These are phyloP conservation scores for Amphipyra berbera DNA, from an alignment of 2,888 invertebrate species.

Conservation along the genomic window DNA sequence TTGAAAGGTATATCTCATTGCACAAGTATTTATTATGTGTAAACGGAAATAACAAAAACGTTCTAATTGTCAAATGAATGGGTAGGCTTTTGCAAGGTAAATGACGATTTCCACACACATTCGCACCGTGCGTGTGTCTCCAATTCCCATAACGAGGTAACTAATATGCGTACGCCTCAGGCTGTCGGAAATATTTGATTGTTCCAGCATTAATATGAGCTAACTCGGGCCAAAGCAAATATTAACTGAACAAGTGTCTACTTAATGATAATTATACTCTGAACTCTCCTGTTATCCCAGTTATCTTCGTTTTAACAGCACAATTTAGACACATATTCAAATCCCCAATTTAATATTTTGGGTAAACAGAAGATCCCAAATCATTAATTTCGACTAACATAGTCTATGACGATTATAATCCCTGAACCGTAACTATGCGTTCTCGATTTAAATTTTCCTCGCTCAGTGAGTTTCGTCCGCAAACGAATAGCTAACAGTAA, in stretches of 20 bases:
- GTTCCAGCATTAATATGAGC: conserved; percentile 22
- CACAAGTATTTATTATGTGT: conserved; percentile 79
- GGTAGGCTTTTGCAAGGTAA: conserved; percentile 64
- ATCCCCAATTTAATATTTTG: conserved; percentile 66
- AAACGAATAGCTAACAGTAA: conserved; percentile 26
- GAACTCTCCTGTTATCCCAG: conserved; percentile 35
- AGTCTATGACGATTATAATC: conserved; percentile 52
- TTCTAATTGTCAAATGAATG: conserved; percentile 71
- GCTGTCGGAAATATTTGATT: conserved; percentile 33
- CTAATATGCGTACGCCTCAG: conserved; percentile 29
- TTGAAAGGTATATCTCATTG: conserved; percentile 83
- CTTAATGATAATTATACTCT: conserved; percentile 46
- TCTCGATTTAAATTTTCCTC: conserved; percentile 51
- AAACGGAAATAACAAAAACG: conserved; percentile 78
- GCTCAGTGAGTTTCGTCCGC: conserved; percentile 38
- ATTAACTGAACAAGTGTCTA: conserved; percentile 36
- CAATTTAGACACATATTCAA: conserved; percentile 62
- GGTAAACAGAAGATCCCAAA: conserved; percentile 60
- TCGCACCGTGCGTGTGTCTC: conserved; percentile 47
- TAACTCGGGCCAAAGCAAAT: conserved; percentile 26
- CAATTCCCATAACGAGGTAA: conserved; percentile 39
- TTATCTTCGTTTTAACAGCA: conserved; percentile 56
- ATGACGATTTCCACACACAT: conserved; percentile 52
- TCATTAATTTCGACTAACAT: conserved; percentile 61
- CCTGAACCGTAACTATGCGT: conserved; percentile 41